These are phyloP conservation scores for Diorhabda carinulata DNA, from an alignment of 1,140 invertebrate species.

Conservation along the genomic window DNA sequence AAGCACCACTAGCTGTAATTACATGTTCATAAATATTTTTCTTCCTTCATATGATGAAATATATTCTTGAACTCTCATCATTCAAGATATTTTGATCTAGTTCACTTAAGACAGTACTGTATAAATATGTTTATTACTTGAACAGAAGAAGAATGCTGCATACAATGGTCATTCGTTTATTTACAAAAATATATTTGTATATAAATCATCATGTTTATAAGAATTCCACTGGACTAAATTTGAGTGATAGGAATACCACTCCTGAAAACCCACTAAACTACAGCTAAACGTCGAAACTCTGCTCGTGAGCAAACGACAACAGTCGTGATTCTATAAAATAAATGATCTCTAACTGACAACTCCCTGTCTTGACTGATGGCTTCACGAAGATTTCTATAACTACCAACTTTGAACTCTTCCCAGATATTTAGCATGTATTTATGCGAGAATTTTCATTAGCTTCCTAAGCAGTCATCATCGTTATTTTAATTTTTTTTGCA, in stretches of 20 bases:
- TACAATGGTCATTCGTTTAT: neutral
- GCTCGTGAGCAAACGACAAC: conserved; percentile 37
- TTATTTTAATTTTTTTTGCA: neutral
- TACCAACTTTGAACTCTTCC: conserved; percentile 7
- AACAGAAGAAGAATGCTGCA: too few species aligned
- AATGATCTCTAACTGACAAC: conserved; percentile 39
- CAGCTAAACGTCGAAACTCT: conserved; percentile 39
- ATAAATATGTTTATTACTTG: too few species aligned
- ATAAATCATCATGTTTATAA: neutral
- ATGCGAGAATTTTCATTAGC: conserved; percentile 2
- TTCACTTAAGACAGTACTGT: too few species aligned
- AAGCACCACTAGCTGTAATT: too few species aligned
- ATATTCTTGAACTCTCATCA: too few species aligned
- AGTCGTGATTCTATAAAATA: conserved; percentile 45
- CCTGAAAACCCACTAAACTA: conserved; percentile 42
- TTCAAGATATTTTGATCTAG: too few species aligned
- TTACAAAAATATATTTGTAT: conserved; percentile 4
- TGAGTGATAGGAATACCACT: conserved; percentile 30
- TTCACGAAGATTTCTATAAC: conserved; percentile 30
- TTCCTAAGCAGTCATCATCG: neutral
- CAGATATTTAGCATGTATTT: conserved; percentile 14
- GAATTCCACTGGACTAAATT: conserved; percentile 15
- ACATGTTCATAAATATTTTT: too few species aligned
- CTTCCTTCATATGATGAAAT: too few species aligned
- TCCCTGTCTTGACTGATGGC: conserved; percentile 31